Percentiles rank a stretch among this genome's conserved stretches.
phyloP scores from a whole-genome alignment of 2,888 invertebrate species.

The Bedellia somnulentella region DNA sequence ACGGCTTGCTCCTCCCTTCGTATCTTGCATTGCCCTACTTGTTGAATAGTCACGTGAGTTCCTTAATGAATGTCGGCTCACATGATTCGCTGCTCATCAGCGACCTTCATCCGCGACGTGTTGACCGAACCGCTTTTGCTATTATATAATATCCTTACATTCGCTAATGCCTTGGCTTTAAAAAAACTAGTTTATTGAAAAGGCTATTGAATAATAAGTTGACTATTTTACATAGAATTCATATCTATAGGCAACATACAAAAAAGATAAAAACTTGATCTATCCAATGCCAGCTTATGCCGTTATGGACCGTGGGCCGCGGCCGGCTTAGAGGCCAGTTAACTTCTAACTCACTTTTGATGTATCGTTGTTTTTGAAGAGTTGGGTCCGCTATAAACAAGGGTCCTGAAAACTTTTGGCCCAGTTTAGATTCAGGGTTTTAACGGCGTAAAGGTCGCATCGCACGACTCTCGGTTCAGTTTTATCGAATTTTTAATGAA shows the following conservation, averaged over 20 bases:
- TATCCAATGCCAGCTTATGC: too few relatives aligned
- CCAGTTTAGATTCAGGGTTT: constrained; percentile 21
- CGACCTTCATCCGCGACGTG: constrained; percentile 4
- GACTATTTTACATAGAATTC: too few relatives aligned
- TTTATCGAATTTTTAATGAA: too few relatives aligned
- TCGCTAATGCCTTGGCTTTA: too few relatives aligned
- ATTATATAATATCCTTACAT: too few relatives aligned
- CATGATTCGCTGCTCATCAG: constrained; percentile 30
- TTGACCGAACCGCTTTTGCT: constrained; percentile 1
- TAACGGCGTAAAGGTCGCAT: constrained; percentile 17
- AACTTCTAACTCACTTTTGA: constrained; percentile 54
- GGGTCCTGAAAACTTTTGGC: constrained; percentile 34
- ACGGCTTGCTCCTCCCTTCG: constrained; percentile 45
- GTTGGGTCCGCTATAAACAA: constrained; percentile 41
- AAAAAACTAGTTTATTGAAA: too few relatives aligned
- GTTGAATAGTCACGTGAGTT: constrained; percentile 34
- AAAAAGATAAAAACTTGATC: too few relatives aligned
- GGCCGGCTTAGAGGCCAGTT: constrained; percentile 31
- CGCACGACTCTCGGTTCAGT: too few relatives aligned
- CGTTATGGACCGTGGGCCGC: too few relatives aligned
- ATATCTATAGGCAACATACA: too few relatives aligned
- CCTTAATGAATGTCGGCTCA: constrained; percentile 29
- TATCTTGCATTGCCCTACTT: constrained; percentile 37
- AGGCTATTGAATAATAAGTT: too few relatives aligned
- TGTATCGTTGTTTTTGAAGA: constrained; percentile 51